These are phyloP conservation scores for Perithous albicinctus DNA, from an alignment of 2,888 invertebrate genomes.

Conservation along the genomic window DNA sequence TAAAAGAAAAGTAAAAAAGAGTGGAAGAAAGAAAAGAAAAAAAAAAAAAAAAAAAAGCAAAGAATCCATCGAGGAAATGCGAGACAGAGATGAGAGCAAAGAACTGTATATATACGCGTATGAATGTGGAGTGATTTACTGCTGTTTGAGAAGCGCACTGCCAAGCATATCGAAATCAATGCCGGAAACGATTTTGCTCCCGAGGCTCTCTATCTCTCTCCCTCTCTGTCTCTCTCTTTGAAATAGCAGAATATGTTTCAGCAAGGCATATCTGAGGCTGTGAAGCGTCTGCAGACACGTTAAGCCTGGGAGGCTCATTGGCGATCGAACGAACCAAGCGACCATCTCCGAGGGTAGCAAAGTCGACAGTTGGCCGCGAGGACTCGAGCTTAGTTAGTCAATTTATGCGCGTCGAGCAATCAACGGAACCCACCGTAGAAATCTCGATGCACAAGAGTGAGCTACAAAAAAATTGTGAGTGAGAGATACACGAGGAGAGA, in stretches of 20 bases:
- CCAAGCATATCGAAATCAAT: slow-evolving; percentile 56
- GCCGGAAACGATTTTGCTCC: slow-evolving; percentile 58
- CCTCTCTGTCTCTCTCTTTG: no score
- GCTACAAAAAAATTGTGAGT: slow-evolving; percentile 5
- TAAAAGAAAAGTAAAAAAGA: slow-evolving; percentile 37
- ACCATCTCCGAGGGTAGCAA: neutral
- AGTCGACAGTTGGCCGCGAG: slow-evolving; percentile 37
- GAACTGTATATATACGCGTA: neutral
- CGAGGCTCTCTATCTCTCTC: no score
- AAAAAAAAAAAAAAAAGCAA: no score
- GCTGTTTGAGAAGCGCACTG: slow-evolving; percentile 74
- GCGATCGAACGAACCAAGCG: slow-evolving; percentile 14
- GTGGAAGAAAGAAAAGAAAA: slow-evolving; percentile 2
- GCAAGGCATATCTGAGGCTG: slow-evolving; percentile 22
- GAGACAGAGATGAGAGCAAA: slow-evolving; percentile 8
- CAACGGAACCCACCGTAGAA: slow-evolving; percentile 39
- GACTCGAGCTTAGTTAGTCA: slow-evolving; percentile 50
- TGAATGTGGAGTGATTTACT: slow-evolving; percentile 77
- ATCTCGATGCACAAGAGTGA: slow-evolving; percentile 9
- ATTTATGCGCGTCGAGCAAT: slow-evolving; percentile 59
- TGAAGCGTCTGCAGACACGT: slow-evolving; percentile 21
- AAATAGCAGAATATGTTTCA: slow-evolving; percentile 43
- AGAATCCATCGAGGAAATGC: slow-evolving; percentile 18
- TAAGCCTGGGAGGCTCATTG: neutral
- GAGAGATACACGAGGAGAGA: neutral